These are phyloP conservation scores for Caranx ignobilis DNA, from an alignment of 2,113 vertebrate species.

Conservation along the genomic window DNA sequence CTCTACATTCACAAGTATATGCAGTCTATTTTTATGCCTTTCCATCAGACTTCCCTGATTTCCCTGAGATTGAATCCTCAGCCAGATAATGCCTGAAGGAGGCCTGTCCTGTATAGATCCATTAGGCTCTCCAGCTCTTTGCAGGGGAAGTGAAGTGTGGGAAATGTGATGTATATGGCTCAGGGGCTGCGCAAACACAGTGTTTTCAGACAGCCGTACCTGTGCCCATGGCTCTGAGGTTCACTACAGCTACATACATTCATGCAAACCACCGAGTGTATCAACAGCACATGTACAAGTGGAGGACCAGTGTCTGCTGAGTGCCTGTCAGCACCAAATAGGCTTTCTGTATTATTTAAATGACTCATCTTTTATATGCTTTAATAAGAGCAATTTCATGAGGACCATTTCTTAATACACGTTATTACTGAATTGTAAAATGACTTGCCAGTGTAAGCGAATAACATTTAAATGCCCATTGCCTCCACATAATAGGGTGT, in stretches of 20 bases:
- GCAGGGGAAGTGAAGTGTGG: constrained; percentile 65
- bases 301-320: background rate
- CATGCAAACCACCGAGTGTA: background rate
- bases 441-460: constrained; percentile 14
- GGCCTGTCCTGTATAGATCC: constrained; percentile 56
- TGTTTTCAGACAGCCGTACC: constrained; percentile 52
- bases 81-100: constrained; percentile 55
- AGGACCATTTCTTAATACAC: background rate
- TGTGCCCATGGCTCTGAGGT: constrained; percentile 15
- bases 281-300: background rate
- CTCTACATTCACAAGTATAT: constrained; percentile 26
- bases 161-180: constrained; percentile 56
- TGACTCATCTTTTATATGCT: background rate
- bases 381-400: constrained; percentile 12
- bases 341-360: constrained; percentile 12
- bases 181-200: constrained; percentile 30
- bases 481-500: constrained; percentile 2
- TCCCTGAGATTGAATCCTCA: constrained; percentile 60
- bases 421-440: constrained; percentile 25
- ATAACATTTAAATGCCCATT: constrained; percentile 26
- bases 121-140: constrained; percentile 66
- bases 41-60: constrained; percentile 60
- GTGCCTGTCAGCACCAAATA: constrained; percentile 6
- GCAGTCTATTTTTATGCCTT: constrained; percentile 63
- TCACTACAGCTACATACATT: constrained; percentile 7